These are phyloP conservation scores for Myotis pilosus DNA, from an alignment of 2,797 vertebrate species.

Conservation along the genomic window DNA sequence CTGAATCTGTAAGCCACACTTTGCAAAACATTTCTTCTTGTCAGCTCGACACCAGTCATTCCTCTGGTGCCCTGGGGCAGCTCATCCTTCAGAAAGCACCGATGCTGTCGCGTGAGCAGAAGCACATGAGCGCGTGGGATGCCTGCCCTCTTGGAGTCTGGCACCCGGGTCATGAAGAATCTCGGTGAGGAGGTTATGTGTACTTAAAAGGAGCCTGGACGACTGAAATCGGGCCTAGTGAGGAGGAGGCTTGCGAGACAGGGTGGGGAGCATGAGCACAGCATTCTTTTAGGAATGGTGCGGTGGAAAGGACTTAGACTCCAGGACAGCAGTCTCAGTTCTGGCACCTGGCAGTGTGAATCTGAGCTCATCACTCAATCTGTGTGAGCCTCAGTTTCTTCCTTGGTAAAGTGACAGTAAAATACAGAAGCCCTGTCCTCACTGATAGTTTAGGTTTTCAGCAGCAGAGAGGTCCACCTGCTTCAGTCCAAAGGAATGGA, in stretches of 20 bases:
- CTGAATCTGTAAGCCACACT: background rate
- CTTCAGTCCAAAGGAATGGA: background rate
- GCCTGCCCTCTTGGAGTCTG: background rate
- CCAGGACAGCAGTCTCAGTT: background rate
- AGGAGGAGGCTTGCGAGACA: background rate
- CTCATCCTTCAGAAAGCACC: background rate
- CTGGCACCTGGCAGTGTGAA: background rate
- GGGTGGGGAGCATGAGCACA: background rate
- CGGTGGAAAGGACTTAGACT: background rate
- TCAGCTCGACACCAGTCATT: background rate
- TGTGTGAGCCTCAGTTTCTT: background rate
- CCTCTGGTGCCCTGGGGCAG: background rate
- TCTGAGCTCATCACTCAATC: background rate
- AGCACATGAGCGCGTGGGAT: rapidly evolving
- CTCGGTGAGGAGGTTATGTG: background rate
- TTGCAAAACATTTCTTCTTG: background rate
- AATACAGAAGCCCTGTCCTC: background rate
- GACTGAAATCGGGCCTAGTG: background rate
- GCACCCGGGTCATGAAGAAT: background rate
- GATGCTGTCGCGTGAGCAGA: background rate
- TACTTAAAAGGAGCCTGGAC: background rate
- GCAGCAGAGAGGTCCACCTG: background rate
- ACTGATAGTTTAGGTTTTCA: background rate
- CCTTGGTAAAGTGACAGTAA: background rate
- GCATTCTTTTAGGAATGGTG: background rate